Conservation (phyloP, 2,113 vertebrate genomes). For the Myodes glareolus region DNA sequence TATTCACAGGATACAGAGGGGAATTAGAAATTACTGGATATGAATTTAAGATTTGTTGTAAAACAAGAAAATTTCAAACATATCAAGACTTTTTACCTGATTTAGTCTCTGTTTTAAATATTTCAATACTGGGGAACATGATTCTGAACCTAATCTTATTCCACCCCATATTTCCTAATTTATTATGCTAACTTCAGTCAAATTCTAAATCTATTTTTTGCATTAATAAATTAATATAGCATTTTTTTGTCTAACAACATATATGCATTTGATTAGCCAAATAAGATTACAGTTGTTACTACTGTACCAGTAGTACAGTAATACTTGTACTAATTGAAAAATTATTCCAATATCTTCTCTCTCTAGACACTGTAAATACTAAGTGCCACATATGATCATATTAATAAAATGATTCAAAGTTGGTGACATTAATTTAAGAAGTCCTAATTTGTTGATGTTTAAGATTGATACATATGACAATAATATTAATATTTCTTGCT, state of each 20-base stretch:
- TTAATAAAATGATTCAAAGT: neutral
- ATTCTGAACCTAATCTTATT: neutral
- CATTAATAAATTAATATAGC: neutral
- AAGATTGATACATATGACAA: neutral
- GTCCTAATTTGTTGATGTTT: neutral
- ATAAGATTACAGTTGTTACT: neutral
- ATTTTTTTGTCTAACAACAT: neutral
- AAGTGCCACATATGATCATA: neutral
- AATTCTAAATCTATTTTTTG: neutral
- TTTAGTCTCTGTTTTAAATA: neutral
- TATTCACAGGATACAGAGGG: no score
- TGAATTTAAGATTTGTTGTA: neutral
- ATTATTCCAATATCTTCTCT: constrained; percentile 13
- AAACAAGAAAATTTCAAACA: neutral
- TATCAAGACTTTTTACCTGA: neutral
- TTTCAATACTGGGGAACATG: neutral
- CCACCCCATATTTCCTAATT: neutral
- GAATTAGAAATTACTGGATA: neutral
- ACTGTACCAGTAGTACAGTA: no score
- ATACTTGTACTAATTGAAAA: no score
- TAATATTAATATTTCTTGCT: constrained; percentile 15
- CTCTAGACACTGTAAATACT: neutral
- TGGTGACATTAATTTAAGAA: neutral
- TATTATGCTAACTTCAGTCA: neutral
- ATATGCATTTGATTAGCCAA: neutral